Conservation (phyloP, 1,140 invertebrate species). For the Neodiprion virginianus region DNA sequence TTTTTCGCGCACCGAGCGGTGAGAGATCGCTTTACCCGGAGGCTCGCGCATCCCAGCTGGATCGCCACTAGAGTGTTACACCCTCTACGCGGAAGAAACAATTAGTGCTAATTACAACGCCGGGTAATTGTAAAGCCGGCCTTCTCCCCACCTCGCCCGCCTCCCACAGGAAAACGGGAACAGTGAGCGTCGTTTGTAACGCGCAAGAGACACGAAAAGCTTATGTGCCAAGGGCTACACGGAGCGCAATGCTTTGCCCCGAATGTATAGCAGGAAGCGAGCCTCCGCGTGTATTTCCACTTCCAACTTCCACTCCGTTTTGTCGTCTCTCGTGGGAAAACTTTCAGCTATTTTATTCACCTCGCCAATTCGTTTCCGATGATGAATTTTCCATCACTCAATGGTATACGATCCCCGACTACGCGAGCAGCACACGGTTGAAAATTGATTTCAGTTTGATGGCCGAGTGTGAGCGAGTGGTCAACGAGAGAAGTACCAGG, state of each 20-base stretch:
- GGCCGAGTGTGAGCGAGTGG: neutral
- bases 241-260: neutral
- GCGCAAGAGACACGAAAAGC: slow-evolving; percentile 49
- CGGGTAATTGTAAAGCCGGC: slow-evolving; percentile 52
- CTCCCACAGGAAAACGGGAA: slow-evolving; percentile 13
- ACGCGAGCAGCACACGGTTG: neutral
- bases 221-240: slow-evolving; percentile 58
- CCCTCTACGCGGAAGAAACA: slow-evolving; percentile 47
- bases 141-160: slow-evolving; percentile 36
- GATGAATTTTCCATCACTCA: too few relatives aligned
- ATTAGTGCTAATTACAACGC: slow-evolving; percentile 61
- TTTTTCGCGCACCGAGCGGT: neutral
- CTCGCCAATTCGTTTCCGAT: too few relatives aligned
- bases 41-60: too few relatives aligned
- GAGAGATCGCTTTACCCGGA: neutral
- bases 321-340: too few relatives aligned
- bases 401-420: too few relatives aligned
- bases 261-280: too few relatives aligned
- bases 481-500: neutral
- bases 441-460: slow-evolving; percentile 1
- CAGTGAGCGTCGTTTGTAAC: slow-evolving; percentile 48
- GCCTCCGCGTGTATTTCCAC: too few relatives aligned
- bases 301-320: too few relatives aligned
- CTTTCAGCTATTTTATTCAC: too few relatives aligned
- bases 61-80: too few relatives aligned